These are phyloP conservation scores for Linnaemya vulpina DNA, from an alignment of 2,888 invertebrate genomes.

Conservation along the genomic window DNA sequence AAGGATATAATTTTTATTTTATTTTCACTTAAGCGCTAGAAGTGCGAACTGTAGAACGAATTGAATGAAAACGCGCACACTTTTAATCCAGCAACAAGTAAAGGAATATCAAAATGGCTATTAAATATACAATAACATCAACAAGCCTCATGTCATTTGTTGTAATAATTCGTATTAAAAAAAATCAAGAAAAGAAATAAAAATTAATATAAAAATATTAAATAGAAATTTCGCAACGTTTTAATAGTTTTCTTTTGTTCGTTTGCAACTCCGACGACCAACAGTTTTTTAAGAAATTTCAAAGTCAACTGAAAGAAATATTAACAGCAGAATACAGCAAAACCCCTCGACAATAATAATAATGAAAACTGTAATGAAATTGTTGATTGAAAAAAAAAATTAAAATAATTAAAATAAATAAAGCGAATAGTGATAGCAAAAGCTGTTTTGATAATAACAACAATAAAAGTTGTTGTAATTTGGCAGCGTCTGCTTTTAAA, in stretches of 20 bases:
- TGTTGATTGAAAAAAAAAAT: slow-evolving; percentile 20
- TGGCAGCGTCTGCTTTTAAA: slow-evolving; percentile 52
- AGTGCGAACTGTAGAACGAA: slow-evolving; percentile 13
- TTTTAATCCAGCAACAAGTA: slow-evolving; percentile 79
- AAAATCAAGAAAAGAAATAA: no score
- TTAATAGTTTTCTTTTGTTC: slow-evolving; percentile 14
- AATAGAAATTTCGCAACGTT: slow-evolving; percentile 35
- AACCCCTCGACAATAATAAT: slow-evolving; percentile 69
- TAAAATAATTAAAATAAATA: slow-evolving; percentile 4
- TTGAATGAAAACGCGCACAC: slow-evolving; percentile 32
- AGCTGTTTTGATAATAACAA: slow-evolving; percentile 41
- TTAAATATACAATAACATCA: slow-evolving; percentile 80
- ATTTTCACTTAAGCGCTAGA: background rate
- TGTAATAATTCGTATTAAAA: slow-evolving; percentile 27
- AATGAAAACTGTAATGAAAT: slow-evolving; percentile 48
- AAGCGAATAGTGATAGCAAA: slow-evolving; percentile 31
- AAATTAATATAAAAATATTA: slow-evolving; percentile 24
- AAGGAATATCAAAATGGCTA: slow-evolving; percentile 80
- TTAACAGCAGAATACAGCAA: slow-evolving; percentile 75
- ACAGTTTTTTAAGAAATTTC: slow-evolving; percentile 75
- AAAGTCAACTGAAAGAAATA: slow-evolving; percentile 77
- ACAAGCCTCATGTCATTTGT: slow-evolving; percentile 80
- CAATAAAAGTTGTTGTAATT: slow-evolving; percentile 50
- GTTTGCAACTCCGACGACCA: slow-evolving; percentile 43
- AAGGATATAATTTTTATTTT: slow-evolving; percentile 17